Percentiles rank a stretch among this genome's conserved stretches.
These are phyloP conservation scores for Chionomys nivalis DNA, from an alignment of 2,113 vertebrate genomes.

Conservation along the genomic window DNA sequence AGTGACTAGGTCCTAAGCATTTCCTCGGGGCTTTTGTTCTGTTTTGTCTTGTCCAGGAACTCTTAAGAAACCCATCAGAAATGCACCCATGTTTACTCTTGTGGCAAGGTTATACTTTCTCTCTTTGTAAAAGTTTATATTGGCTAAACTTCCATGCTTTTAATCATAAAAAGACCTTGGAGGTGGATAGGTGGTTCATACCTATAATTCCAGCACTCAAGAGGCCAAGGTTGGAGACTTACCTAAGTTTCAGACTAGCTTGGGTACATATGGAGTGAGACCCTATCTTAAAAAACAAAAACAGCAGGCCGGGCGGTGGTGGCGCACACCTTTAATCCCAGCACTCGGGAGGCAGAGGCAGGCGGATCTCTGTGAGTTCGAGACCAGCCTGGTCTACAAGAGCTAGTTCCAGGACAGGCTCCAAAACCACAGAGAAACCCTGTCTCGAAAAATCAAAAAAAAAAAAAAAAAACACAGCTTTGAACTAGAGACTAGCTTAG, in stretches of 20 bases:
- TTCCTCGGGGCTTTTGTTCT: neutral
- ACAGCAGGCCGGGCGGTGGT: no score
- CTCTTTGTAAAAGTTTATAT: neutral
- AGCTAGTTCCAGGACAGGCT: no score
- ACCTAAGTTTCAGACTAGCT: neutral
- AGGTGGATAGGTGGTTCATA: neutral
- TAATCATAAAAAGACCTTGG: neutral
- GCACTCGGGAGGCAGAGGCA: no score
- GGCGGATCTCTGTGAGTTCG: no score
- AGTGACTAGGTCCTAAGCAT: neutral
- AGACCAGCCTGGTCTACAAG: no score
- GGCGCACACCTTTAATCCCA: no score
- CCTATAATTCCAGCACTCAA: neutral
- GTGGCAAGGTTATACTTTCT: neutral
- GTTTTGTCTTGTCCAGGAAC: neutral
- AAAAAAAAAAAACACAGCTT: neutral
- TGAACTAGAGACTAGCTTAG: neutral
- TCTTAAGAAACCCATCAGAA: conserved; percentile 12
- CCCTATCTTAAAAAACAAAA: neutral
- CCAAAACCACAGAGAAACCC: no score
- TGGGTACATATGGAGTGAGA: neutral
- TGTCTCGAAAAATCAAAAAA: no score
- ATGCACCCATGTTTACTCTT: neutral
- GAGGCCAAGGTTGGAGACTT: neutral
- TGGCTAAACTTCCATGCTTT: neutral